phyloP scores from a whole-genome alignment of 2,797 vertebrate species.

The Ambastaia sidthimunki region DNA sequence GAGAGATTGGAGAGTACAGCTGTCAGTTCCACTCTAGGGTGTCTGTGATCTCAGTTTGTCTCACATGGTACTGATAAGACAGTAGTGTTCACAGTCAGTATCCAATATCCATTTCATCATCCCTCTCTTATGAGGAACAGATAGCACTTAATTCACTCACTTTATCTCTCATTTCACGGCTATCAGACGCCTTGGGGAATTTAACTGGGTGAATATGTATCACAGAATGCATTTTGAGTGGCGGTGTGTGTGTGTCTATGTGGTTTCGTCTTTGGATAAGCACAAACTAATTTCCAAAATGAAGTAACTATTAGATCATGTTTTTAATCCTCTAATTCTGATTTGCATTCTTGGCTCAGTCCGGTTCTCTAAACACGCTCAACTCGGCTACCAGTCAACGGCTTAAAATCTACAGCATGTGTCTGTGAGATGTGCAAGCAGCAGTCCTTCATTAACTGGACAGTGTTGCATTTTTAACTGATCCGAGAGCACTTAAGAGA shows the following conservation, averaged over 20 bases:
- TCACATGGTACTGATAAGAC: constrained; percentile 41
- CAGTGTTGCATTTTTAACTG: neutral
- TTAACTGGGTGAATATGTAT: constrained; percentile 9
- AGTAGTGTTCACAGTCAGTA: constrained; percentile 25
- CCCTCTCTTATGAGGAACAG: constrained; percentile 36
- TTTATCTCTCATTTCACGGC: constrained; percentile 42
- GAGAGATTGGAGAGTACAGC: neutral
- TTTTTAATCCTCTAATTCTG: neutral
- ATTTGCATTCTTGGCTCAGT: neutral
- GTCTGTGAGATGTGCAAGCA: neutral
- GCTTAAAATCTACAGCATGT: neutral
- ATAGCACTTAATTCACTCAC: constrained; percentile 31
- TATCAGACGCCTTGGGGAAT: constrained; percentile 30
- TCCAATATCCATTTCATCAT: constrained; percentile 39
- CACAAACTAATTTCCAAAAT: neutral
- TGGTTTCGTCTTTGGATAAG: neutral
- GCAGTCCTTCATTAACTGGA: neutral
- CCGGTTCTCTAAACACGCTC: neutral
- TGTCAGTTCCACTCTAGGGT: constrained; percentile 43
- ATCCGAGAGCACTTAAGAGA: neutral
- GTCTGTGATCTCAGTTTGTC: constrained; percentile 45
- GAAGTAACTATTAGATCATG: neutral
- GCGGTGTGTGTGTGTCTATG: neutral
- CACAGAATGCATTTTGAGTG: neutral
- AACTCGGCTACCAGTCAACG: neutral